A percentile compares a stretch with the other conserved stretches of the same genome.
Evolutionary conservation across 2,797 vertebrate genomes (phyloP).

Genomic region (Micromesistius poutassou): DNA sequence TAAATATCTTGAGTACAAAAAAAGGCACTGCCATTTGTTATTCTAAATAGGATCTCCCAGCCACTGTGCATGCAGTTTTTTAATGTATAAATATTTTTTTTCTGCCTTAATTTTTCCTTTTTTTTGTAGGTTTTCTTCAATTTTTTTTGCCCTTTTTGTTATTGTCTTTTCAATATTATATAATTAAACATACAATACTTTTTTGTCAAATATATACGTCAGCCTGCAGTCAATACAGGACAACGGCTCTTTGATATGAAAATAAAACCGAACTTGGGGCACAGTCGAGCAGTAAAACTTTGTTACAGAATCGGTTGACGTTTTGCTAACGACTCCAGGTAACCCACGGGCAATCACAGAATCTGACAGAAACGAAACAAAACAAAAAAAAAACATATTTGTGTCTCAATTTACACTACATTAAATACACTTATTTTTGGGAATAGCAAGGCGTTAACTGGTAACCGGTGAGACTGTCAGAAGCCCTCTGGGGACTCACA

Average conservation of each 20-base stretch:
- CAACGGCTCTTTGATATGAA: slow-evolving; percentile 72
- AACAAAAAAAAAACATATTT: slow-evolving; percentile 41
- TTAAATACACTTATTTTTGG: slow-evolving; percentile 51
- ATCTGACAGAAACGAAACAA: slow-evolving; percentile 46
- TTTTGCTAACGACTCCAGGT: slow-evolving; percentile 45
- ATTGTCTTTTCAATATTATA: slow-evolving; percentile 64
- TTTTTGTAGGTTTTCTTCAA: slow-evolving; percentile 42
- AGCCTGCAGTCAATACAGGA: slow-evolving; percentile 93
- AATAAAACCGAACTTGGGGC: slow-evolving; percentile 66
- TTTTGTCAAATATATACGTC: slow-evolving; percentile 75
- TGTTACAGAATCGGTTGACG: slow-evolving; percentile 58
- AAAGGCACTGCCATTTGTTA: slow-evolving; percentile 95
- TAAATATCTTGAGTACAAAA: slow-evolving; percentile 76
- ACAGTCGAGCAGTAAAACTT: slow-evolving; percentile 68
- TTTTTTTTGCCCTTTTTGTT: slow-evolving; percentile 63
- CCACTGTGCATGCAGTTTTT: slow-evolving; percentile 78
- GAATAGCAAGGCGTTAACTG: slow-evolving; percentile 58
- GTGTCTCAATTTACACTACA: slow-evolving; percentile 55
- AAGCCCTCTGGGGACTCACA: slow-evolving; percentile 26
- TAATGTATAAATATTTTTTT: slow-evolving; percentile 84
- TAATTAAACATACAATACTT: slow-evolving; percentile 71
- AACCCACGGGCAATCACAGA: slow-evolving; percentile 52
- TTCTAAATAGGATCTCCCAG: slow-evolving; percentile 85
- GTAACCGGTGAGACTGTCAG: slow-evolving; percentile 59
- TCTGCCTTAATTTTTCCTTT: slow-evolving; percentile 37